phyloP scores from a whole-genome alignment of 2,797 vertebrate species.

The Chaetophractus vellerosus region DNA sequence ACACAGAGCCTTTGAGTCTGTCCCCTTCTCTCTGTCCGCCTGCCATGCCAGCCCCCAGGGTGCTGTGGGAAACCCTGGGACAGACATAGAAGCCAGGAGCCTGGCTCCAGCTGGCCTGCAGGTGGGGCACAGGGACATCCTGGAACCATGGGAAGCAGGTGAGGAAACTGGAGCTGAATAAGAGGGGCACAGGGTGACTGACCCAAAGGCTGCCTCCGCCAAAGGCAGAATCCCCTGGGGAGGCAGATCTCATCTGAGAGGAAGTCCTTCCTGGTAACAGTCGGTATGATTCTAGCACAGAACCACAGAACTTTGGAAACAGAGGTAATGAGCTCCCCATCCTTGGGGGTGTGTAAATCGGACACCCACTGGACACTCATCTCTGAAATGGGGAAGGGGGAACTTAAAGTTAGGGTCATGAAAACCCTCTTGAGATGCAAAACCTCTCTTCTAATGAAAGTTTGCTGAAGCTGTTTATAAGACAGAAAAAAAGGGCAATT shows the following conservation, averaged over 20 bases:
- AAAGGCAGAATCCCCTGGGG: background rate
- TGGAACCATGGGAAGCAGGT: background rate
- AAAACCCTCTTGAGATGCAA: background rate
- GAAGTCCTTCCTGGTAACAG: background rate
- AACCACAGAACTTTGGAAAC: background rate
- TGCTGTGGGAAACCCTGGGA: background rate
- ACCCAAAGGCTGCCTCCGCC: background rate
- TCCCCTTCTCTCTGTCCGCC: background rate
- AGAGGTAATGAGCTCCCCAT: background rate
- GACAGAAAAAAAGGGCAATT: background rate
- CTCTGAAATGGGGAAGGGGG: background rate
- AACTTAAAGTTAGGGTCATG: background rate
- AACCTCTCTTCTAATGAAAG: background rate
- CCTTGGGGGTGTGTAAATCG: accelerated
- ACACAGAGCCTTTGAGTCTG: background rate
- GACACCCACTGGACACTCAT: background rate
- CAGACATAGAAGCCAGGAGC: background rate
- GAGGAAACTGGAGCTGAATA: background rate
- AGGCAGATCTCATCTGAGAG: accelerated
- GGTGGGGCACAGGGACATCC: background rate
- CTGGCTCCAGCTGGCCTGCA: background rate
- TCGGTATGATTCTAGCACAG: background rate
- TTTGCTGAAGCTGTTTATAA: accelerated
- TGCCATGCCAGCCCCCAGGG: background rate
- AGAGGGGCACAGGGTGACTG: background rate